These are phyloP conservation scores for Karalla daura DNA, from an alignment of 2,797 vertebrate species.

Conservation along the genomic window DNA sequence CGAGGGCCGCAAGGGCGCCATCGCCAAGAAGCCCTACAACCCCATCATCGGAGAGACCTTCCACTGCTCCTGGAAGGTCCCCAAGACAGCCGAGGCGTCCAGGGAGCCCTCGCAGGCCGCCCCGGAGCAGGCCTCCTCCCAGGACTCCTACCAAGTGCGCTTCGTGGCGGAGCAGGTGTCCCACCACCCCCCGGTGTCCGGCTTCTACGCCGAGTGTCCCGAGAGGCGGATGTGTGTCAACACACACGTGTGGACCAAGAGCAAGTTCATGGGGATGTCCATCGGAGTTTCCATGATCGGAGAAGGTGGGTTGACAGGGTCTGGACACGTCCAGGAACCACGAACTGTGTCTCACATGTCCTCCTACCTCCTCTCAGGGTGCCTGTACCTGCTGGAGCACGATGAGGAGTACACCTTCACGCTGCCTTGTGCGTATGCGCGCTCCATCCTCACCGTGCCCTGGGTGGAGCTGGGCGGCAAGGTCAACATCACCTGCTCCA, in stretches of 20 bases:
- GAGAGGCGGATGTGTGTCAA: constrained; percentile 96
- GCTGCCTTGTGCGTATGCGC: constrained; percentile 94
- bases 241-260: constrained; percentile 98
- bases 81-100: constrained; percentile 62
- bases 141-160: constrained; percentile 88
- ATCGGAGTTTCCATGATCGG: constrained; percentile 98
- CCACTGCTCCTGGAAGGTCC: constrained; percentile 96
- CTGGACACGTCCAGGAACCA: too few species aligned
- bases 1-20: constrained; percentile 96
- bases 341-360: not conserved
- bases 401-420: constrained; percentile 97
- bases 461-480: constrained; percentile 99
- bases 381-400: constrained; percentile 91
- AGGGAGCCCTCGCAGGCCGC: constrained; percentile 15
- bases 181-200: constrained; percentile 97
- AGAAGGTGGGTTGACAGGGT: constrained; percentile 84
- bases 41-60: constrained; percentile 98
- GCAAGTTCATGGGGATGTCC: constrained; percentile 99
- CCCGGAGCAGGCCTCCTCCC: constrained; percentile 47
- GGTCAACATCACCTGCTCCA: constrained; percentile 92
- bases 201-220: constrained; percentile 96
- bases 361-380: constrained; percentile 77
- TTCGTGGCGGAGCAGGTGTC: constrained; percentile 98
- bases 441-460: constrained; percentile 98
- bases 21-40: constrained; percentile 99